Evolutionary conservation across 2,113 vertebrate species (phyloP), one percentile per base, ranked within the genome.

Genomic region (Toxotes chatareus): DNA sequence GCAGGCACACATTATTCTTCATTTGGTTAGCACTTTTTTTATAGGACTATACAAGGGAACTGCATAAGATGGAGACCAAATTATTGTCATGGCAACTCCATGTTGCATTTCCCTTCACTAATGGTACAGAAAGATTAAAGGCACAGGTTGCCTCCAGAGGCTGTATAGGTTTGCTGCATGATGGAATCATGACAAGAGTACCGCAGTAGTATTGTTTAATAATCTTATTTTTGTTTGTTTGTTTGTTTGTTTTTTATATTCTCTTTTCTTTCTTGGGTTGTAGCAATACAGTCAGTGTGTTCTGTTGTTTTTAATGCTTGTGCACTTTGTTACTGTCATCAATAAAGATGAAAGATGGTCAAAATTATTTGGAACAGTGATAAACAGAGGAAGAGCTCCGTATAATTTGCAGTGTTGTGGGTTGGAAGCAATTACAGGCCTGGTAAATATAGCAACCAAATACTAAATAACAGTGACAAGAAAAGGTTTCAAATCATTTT

Each of bases 91-190:
- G 87, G 86, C 73, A 79, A 83, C 87, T 86, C 79, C 0, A 21
- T 86, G 72, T 90, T 88, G 87, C 83, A 84, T 87, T 92, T 91
- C 61, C 72, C 93, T 93, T 94, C 71, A 89, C 89, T 94, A 82
- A 76, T 84, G 89, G 88, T 95, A 92, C 86, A 91, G 93, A 91
- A 91, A 90, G 89, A 91, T 92, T 91, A 91, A 94, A 87, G 97
- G 96, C 97, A 98, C 96, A 90, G 97, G 97, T 94, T 96, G 97
- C 96, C 97, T 95, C 46, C 53, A 63, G 80, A 93, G 93, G 93
- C 90, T 95, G 92, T 95, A 94, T 94, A 93, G 89, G 93, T 91
- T 93, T 94, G 93, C 91, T 93, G 93, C 92, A 95, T 96, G 95
- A 96, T 95, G 93, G 94, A 95, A 93, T 95, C 91, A 91, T 91